These are phyloP conservation scores for Chydorus sphaericus DNA, from an alignment of 2,888 invertebrate genomes.

Conservation along the genomic window DNA sequence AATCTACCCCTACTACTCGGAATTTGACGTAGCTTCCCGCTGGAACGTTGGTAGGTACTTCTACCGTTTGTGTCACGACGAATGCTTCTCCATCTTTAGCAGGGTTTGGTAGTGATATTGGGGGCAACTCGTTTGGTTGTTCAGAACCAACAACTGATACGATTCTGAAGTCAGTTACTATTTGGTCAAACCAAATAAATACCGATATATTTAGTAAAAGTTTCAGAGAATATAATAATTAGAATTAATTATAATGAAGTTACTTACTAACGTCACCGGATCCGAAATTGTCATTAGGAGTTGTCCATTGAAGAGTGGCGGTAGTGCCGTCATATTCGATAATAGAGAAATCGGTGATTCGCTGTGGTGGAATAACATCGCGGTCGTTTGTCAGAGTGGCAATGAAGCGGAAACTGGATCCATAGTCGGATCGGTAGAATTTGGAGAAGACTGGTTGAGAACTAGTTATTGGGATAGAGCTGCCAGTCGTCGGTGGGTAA, in stretches of 20 bases:
- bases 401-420: neutral
- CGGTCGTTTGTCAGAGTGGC: neutral
- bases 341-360: neutral
- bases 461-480: neutral
- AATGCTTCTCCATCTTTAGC: no score
- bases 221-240: no score
- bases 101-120: no score
- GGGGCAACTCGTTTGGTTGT: no score
- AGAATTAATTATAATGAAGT: no score
- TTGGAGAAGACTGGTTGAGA: neutral
- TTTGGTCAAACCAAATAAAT: no score
- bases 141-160: no score
- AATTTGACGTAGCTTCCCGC: neutral
- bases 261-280: neutral
- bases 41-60: neutral
- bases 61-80: no score
- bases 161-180: no score
- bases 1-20: neutral
- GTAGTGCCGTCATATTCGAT: neutral
- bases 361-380: neutral
- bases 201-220: no score
- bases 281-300: neutral
- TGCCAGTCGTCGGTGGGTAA: neutral
- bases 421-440: neutral
- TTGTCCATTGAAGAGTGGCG: neutral